phyloP scores from a whole-genome alignment of 53 echinoderm and acorn worm species.

The Hippasteria phrygiana region DNA sequence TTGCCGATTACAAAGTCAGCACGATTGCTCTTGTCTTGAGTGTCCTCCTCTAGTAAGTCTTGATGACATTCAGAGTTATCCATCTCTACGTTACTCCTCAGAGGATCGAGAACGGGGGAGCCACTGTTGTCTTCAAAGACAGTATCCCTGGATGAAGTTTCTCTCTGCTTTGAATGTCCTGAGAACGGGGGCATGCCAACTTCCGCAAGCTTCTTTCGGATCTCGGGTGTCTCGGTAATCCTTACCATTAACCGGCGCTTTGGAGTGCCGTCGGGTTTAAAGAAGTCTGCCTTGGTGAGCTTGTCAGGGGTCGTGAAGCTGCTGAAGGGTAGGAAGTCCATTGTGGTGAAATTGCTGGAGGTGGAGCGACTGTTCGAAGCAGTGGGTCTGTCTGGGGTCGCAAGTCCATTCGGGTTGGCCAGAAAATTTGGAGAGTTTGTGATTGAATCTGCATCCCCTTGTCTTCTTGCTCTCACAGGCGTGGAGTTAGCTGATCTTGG shows the following conservation, averaged over 20 bases:
- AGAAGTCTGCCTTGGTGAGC: conserved; percentile 8
- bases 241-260: conserved; percentile 23
- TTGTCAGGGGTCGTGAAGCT: not conserved
- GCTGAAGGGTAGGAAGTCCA: not conserved
- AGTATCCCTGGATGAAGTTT: not conserved
- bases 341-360: not conserved
- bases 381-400: not conserved
- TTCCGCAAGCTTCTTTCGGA: conserved; percentile 21
- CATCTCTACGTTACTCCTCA: not conserved
- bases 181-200: not conserved
- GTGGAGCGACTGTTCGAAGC: not conserved
- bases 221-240: conserved; percentile 47
- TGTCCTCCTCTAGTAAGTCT: not conserved
- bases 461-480: not conserved
- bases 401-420: not conserved
- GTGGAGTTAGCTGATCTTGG: not conserved
- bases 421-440: no score
- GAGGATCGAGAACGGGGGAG: not conserved
- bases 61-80: not conserved
- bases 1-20: not conserved
- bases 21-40: not conserved
- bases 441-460: not conserved
- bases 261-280: conserved; percentile 26
- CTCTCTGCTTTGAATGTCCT: not conserved
- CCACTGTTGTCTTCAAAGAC: not conserved